Conservation (phyloP, 2,113 vertebrate genomes). For the Oreotrochilus melanogaster region DNA sequence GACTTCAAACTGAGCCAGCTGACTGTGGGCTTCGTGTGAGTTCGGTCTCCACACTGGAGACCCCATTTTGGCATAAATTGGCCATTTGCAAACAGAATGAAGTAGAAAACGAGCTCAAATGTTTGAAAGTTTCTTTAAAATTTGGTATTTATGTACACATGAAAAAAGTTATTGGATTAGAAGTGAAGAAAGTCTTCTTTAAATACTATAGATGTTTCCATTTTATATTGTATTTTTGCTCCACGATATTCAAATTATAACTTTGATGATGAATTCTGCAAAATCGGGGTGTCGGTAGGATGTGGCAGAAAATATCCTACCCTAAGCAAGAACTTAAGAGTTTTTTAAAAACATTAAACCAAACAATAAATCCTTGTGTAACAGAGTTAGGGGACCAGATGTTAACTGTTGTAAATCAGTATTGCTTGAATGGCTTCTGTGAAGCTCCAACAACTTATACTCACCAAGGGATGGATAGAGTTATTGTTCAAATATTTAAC, state of each 20-base stretch:
- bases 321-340: background rate
- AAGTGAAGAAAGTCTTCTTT: conserved; percentile 15
- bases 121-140: conserved; percentile 16
- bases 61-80: background rate
- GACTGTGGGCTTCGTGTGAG: background rate
- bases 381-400: background rate
- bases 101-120: background rate
- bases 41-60: background rate
- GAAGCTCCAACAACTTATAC: background rate
- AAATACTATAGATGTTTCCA: background rate
- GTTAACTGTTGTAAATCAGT: conserved; percentile 3
- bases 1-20: background rate
- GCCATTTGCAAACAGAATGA: background rate
- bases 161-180: background rate
- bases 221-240: background rate
- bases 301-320: background rate
- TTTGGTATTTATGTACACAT: background rate
- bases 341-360: background rate
- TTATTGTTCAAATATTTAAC: background rate
- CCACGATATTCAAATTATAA: background rate
- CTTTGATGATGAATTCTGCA: background rate
- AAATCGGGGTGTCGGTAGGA: background rate
- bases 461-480: background rate
- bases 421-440: background rate
- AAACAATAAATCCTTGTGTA: background rate